A percentile compares a stretch with the other conserved stretches of the same genome.
Conservation (phyloP, 2,797 vertebrate genomes). For the Chaenodraco wilsoni region DNA sequence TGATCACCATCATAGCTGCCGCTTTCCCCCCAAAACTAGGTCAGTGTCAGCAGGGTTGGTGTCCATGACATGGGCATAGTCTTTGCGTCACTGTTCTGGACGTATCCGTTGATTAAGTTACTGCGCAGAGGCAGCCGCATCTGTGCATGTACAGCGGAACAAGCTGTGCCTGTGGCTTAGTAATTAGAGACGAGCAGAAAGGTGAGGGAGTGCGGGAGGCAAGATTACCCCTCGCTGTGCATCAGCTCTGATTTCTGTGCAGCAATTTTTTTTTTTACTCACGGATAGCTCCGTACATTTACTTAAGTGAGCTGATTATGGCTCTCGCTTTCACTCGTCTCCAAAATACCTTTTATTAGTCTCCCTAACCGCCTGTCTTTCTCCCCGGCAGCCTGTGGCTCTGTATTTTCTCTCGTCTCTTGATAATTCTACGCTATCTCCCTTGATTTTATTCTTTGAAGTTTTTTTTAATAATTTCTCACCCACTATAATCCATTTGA, state of each 20-base stretch:
- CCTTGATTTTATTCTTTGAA: slow-evolving; percentile 58
- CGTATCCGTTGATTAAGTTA: slow-evolving; percentile 78
- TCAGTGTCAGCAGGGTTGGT: slow-evolving; percentile 53
- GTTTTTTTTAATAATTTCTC: slow-evolving; percentile 36
- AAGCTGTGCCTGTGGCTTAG: slow-evolving; percentile 77
- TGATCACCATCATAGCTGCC: slow-evolving; percentile 16
- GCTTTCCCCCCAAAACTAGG: slow-evolving; percentile 48
- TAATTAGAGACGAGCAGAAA: slow-evolving; percentile 76
- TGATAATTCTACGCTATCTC: slow-evolving; percentile 43
- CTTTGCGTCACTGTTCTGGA: slow-evolving; percentile 70
- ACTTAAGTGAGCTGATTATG: slow-evolving; percentile 70
- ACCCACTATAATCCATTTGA: slow-evolving; percentile 67
- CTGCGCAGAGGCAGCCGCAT: slow-evolving; percentile 63
- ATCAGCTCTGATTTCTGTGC: slow-evolving; percentile 71
- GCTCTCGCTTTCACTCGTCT: slow-evolving; percentile 63
- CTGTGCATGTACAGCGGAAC: slow-evolving; percentile 74
- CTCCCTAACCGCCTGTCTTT: slow-evolving; percentile 39
- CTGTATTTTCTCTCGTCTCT: slow-evolving; percentile 40
- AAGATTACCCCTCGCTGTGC: slow-evolving; percentile 62
- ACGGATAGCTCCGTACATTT: slow-evolving; percentile 70
- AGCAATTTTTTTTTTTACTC: slow-evolving; percentile 61
- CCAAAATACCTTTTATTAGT: slow-evolving; percentile 65
- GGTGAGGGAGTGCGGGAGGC: slow-evolving; percentile 46
- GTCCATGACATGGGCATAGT: slow-evolving; percentile 55
- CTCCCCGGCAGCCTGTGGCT: slow-evolving; percentile 29